Percentiles rank a stretch among this genome's conserved stretches.
These are phyloP conservation scores for Trogon surrucura DNA, from an alignment of 2,113 vertebrate genomes.

Conservation along the genomic window DNA sequence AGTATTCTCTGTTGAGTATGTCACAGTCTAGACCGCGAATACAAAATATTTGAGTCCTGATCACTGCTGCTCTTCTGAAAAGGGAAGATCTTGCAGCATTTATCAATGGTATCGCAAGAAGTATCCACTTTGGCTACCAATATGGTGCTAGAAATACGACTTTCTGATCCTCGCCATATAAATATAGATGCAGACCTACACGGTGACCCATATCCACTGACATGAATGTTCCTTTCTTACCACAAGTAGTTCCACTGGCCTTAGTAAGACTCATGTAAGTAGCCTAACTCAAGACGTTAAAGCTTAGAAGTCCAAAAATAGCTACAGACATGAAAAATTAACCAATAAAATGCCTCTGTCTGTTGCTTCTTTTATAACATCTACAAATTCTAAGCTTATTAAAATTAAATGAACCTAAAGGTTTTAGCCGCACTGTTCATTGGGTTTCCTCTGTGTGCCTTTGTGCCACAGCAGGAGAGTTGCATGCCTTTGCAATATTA, in stretches of 20 bases:
- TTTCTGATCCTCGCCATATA: background rate
- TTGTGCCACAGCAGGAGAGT: constrained; percentile 42
- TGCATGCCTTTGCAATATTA: constrained; percentile 47
- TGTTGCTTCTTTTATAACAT: constrained; percentile 7
- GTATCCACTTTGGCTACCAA: background rate
- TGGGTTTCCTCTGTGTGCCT: constrained; percentile 2
- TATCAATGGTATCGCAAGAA: background rate
- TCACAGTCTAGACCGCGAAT: background rate
- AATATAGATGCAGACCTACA: background rate
- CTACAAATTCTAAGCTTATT: constrained; percentile 45
- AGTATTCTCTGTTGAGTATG: background rate
- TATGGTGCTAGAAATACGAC: background rate
- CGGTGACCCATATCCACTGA: background rate
- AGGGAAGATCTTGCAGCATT: background rate
- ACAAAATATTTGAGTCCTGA: background rate
- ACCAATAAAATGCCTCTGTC: constrained; percentile 4
- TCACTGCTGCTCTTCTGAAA: background rate
- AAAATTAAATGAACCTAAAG: constrained; percentile 45
- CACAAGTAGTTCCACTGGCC: background rate
- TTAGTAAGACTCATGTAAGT: background rate
- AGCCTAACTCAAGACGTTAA: background rate
- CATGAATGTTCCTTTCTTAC: background rate
- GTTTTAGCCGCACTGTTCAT: constrained; percentile 22
- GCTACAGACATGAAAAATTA: background rate
- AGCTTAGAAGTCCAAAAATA: background rate